Evolutionary conservation across 2,797 vertebrate species (phyloP).

Genomic region (Coreius guichenoti): DNA sequence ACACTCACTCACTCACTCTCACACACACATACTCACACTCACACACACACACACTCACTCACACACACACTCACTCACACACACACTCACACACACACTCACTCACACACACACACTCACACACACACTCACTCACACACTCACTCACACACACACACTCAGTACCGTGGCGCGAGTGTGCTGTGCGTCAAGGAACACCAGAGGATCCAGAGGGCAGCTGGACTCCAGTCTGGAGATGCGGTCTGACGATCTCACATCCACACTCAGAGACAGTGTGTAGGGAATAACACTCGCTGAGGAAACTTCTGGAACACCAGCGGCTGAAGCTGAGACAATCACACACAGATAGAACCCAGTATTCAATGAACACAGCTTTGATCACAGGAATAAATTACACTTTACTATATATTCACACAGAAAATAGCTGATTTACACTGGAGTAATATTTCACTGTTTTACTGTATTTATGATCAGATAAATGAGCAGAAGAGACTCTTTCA

Average conservation of each 20-base stretch:
- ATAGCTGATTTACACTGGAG: background rate
- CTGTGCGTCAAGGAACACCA: conserved; percentile 73
- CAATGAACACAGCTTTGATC: background rate
- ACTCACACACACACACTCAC: background rate
- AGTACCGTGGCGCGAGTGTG: conserved; percentile 78
- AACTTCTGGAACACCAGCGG: conserved; percentile 60
- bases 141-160: background rate
- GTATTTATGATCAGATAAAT: background rate
- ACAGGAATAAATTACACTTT: background rate
- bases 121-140: too few relatives aligned
- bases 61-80: too few relatives aligned
- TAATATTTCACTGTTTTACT: background rate
- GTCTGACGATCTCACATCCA: conserved; percentile 74
- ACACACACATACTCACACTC: background rate
- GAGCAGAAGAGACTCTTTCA: background rate
- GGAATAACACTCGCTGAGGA: conserved; percentile 71
- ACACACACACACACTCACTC: too few relatives aligned
- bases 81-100: background rate
- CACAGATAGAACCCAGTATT: background rate
- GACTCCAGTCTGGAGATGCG: conserved; percentile 80
- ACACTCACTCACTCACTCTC: fast-evolving
- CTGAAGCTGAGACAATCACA: conserved; percentile 58
- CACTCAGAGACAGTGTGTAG: conserved; percentile 78
- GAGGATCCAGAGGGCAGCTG: conserved; percentile 77
- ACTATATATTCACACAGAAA: background rate